Conservation (phyloP, 2,888 invertebrate genomes). For the Sycophila texana region DNA sequence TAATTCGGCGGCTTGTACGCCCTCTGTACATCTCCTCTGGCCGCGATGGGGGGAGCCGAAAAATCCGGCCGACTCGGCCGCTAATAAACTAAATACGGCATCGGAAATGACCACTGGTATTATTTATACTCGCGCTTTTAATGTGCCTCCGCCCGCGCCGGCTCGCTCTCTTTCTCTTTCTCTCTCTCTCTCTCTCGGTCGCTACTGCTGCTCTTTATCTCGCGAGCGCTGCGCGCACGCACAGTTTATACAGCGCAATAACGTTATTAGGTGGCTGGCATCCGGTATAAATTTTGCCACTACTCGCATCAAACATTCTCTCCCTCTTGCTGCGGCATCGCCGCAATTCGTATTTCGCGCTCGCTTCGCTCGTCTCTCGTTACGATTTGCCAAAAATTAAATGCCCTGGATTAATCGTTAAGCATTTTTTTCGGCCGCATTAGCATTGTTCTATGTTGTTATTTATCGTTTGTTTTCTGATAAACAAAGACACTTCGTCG, state of each 20-base stretch:
- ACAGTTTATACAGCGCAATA: constrained; percentile 72
- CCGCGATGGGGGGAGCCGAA: constrained; percentile 58
- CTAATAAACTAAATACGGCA: constrained; percentile 74
- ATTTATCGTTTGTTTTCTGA: constrained; percentile 5
- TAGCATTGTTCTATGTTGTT: constrained; percentile 13
- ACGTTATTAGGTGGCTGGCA: constrained; percentile 73
- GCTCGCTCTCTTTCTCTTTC: constrained; percentile 25
- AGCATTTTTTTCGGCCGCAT: constrained; percentile 29
- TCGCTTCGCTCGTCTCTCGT: neutral
- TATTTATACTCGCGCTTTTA: constrained; percentile 72
- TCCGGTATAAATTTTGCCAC: constrained; percentile 73
- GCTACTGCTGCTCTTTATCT: constrained; percentile 55
- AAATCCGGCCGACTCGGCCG: constrained; percentile 62
- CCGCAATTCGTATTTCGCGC: constrained; percentile 53
- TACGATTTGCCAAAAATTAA: constrained; percentile 45
- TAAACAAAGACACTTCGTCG: neutral
- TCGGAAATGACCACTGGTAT: constrained; percentile 72
- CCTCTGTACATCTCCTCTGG: constrained; percentile 50
- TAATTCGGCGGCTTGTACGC: constrained; percentile 63
- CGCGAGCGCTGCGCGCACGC: constrained; percentile 51
- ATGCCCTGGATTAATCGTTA: constrained; percentile 44
- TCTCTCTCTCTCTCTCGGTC: constrained; percentile 23
- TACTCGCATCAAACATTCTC: constrained; percentile 46
- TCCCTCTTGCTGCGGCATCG: constrained; percentile 21
- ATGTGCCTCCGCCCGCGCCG: constrained; percentile 57